Evolutionary conservation across 2,888 invertebrate species (phyloP).

Genomic region (Meandrusa payeni): DNA sequence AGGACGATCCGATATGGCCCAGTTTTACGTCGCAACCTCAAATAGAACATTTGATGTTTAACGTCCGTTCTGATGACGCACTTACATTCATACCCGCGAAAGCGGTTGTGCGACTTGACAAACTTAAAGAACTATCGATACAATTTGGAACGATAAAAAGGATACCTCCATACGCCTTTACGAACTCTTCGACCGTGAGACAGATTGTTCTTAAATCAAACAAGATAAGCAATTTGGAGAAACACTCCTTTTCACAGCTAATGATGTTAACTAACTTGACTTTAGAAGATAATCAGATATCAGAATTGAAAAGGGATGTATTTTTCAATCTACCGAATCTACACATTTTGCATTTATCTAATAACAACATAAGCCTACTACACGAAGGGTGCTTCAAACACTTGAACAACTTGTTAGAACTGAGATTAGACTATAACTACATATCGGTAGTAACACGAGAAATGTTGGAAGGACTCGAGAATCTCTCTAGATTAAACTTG

Average conservation of each 20-base stretch:
- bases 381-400: slow-evolving; percentile 92
- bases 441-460: slow-evolving; percentile 88
- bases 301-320: slow-evolving; percentile 86
- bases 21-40: slow-evolving; percentile 86
- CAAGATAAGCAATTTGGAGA: slow-evolving; percentile 84
- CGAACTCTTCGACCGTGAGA: slow-evolving; percentile 85
- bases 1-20: slow-evolving; percentile 87
- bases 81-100: slow-evolving; percentile 87
- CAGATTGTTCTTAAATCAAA: slow-evolving; percentile 86
- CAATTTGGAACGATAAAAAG: slow-evolving; percentile 87
- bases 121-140: slow-evolving; percentile 85
- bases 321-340: slow-evolving; percentile 87
- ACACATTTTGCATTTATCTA: slow-evolving; percentile 88
- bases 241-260: slow-evolving; percentile 87
- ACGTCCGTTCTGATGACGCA: slow-evolving; percentile 85
- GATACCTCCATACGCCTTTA: slow-evolving; percentile 87
- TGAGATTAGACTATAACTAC: slow-evolving; percentile 89
- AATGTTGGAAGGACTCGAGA: slow-evolving; percentile 87
- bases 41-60: slow-evolving; percentile 85
- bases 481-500: slow-evolving; percentile 86
- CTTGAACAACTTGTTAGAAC: slow-evolving; percentile 85
- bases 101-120: slow-evolving; percentile 84
- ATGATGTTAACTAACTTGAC: slow-evolving; percentile 85
- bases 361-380: slow-evolving; percentile 91
- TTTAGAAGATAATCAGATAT: slow-evolving; percentile 88